Conservation (phyloP, 2,888 invertebrate genomes). For the Bruchidius siliquastri region DNA sequence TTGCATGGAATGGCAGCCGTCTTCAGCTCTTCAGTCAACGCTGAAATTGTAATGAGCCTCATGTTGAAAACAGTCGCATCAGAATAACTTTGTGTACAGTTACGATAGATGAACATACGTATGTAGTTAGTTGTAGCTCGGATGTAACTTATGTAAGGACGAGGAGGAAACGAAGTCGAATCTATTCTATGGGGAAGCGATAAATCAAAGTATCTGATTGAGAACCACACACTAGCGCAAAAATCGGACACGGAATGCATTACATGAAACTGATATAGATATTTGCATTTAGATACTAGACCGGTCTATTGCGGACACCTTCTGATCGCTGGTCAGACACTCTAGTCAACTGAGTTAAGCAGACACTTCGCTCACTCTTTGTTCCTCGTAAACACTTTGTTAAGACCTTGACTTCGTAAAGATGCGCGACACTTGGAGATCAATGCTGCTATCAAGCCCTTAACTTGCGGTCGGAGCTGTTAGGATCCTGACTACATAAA, state of each 20-base stretch:
- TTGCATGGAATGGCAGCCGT: neutral
- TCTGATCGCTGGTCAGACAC: too few relatives aligned
- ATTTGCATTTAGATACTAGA: too few relatives aligned
- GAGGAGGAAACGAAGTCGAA: neutral
- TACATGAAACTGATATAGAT: too few relatives aligned
- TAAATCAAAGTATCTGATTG: neutral
- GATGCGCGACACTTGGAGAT: too few relatives aligned
- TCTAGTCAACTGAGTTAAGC: too few relatives aligned
- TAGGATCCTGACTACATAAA: too few relatives aligned
- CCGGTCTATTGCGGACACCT: too few relatives aligned
- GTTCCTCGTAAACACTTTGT: too few relatives aligned
- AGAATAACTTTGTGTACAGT: neutral
- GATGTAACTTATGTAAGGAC: neutral
- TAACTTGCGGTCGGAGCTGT: too few relatives aligned
- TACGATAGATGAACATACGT: neutral
- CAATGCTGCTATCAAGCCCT: too few relatives aligned
- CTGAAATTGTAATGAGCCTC: neutral
- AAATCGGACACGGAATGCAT: neutral
- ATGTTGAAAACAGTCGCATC: neutral
- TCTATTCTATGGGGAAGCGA: neutral
- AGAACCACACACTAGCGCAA: neutral
- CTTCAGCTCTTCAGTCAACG: neutral
- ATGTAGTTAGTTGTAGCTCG: neutral
- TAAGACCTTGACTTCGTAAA: too few relatives aligned
- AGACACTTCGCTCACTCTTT: too few relatives aligned